Evolutionary conservation across 37 sponge, comb jelly and placozoan genomes (phyloP), one percentile per base, ranked within the genome.

Genomic region (Cliona cf. orientalis): DNA sequence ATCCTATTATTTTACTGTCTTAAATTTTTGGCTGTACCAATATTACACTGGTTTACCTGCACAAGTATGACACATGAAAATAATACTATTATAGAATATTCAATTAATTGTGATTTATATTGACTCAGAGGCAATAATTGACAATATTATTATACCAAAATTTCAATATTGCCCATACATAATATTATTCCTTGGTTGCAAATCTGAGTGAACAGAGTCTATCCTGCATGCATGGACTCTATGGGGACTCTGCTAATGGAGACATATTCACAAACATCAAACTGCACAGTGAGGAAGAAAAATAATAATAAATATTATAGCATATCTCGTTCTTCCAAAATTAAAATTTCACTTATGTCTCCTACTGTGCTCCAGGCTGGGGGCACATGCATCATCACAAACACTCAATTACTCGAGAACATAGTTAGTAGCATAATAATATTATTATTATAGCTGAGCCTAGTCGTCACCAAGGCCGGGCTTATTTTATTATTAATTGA

Each of bases 221-320:
- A 65, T 88, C 89, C 44, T 74, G 80, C 22, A 57, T n/a, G n/a
- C n/a, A n/a, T 53, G 35, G 75, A 64, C n/a, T n/a, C n/a, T n/a
- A n/a, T n/a, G n/a, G 49, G 35, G 75, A 64, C 32, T 25, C 40
- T 12, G 74, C 70, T 1, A 38, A 58, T 0, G 89, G 89, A 33
- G 82, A 80, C 14, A 88, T 25, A 53, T 88, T 88, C 35, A 88
- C 89, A 75, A 88, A 88, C 89, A 88, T 88, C 3, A 88, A 78
- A 0, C 80, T 80, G 57, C 28, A 61, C 11, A 17, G 55, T 14
- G 55, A 34, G 63, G 5, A 63, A 57, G 6, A n/a, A 5, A 26
- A 67, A 22, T 41, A 67, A 7, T 23, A 41, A 25, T 11, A 4
- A 22, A 32, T 64, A 23, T 19, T 11, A 32, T 25, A n/a, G 37